These are phyloP conservation scores for Drosophila nigrodunni DNA, from an alignment of 1,140 invertebrate genomes.

Conservation along the genomic window DNA sequence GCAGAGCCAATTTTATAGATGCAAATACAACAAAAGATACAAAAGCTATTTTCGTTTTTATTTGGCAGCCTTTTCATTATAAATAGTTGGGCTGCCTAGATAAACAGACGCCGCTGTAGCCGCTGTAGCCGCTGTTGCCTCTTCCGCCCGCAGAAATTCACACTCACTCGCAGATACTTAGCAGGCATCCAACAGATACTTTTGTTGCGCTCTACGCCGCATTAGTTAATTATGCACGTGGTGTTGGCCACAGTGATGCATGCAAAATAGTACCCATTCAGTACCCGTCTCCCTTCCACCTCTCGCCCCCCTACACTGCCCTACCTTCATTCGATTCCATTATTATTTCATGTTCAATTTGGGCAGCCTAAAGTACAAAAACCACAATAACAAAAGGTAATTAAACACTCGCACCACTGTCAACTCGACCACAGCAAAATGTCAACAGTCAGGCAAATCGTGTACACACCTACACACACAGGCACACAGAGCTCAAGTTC, in stretches of 20 bases:
- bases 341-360: constrained; percentile 53
- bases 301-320: background rate
- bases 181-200: constrained; percentile 27
- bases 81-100: constrained; percentile 76
- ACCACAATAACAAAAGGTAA: constrained; percentile 48
- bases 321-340: constrained; percentile 5
- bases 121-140: background rate
- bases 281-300: background rate
- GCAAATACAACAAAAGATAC: constrained; percentile 45
- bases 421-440: constrained; percentile 34
- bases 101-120: constrained; percentile 56
- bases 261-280: background rate
- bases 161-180: background rate
- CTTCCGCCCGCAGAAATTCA: background rate
- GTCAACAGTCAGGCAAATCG: constrained; percentile 34
- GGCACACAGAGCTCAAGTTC: background rate
- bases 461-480: background rate
- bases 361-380: constrained; percentile 36
- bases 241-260: background rate
- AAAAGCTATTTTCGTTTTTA: constrained; percentile 73
- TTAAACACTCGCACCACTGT: constrained; percentile 18
- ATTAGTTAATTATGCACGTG: constrained; percentile 32
- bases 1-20: constrained; percentile 57
- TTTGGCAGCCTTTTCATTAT: constrained; percentile 76
- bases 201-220: constrained; percentile 3